Evolutionary conservation across 2,888 invertebrate genomes (phyloP), one percentile per base, ranked within the genome.

Genomic region (Liopterus haemorrhoidalis): DNA sequence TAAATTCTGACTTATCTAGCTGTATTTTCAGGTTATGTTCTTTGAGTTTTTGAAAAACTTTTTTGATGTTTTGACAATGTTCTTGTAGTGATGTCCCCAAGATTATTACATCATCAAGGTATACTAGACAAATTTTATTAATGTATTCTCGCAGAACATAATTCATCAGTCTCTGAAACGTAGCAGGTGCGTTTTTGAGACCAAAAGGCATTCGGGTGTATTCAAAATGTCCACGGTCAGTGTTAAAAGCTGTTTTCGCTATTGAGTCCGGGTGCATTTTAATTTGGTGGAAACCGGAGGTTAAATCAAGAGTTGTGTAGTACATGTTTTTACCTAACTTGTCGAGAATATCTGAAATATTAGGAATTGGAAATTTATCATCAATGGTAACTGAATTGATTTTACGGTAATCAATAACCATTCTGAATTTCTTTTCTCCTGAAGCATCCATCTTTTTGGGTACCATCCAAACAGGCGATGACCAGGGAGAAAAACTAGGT

Each of bases 391-490:
- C 9, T 2, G 20, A 0, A 5, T 41, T 41, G 20, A 41, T 21
- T 41, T 41, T 41, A 21, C 31, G 14, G 18, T 27, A 38, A 9
- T 38, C 38, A n/a, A 38, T 27, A 4, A 38, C 28, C n/a, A 38
- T 14, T 18, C 38, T 24, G 16, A 28, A 27, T 38, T 38, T 38
- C 9, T 27, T 24, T 38, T 38, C 16, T 9, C 25, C 25, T 11
- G 38, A 38, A 8, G 38, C 38, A 18, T 38, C 38, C n/a, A 27
- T 9, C 16, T 38, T 38, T 22, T 44, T 44, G 11, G 32, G 32
- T 1, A 33, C 18, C 3, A 33, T 33, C 33, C 16, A 33, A 2
- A 16, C n/a, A 2, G 33, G 33, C 3, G 16, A 16, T 9, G 14
- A 15, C 32, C 32, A 32, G 2, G 32, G 41, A n/a, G 41, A 41